Evolutionary conservation across 2,888 invertebrate genomes (phyloP), one percentile per base, ranked within the genome.

Genomic region (Hoplodrina blanda): DNA sequence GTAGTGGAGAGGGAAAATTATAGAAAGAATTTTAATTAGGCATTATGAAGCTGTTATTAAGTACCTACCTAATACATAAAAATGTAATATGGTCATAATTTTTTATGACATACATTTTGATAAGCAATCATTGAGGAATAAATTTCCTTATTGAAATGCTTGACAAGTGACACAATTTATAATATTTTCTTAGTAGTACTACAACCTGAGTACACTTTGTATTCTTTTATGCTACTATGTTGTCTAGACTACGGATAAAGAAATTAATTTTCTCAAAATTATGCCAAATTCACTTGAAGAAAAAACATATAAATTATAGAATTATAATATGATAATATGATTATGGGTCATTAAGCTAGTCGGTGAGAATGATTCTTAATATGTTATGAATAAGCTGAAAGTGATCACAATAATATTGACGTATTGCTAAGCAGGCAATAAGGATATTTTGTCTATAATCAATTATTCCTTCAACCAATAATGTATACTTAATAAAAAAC

Each of bases 71-170:
- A 46, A 55, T 20, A 73, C 20, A 17, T 74, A 19, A 44, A 64
- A 75, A 46, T 75, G 52, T 52, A 44, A 75, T 46, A 52, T 75
- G 17, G 55, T 50, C 19, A 75, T 56, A 50, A 17, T 70, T 55
- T n/a, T 71, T 50, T 56, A 67, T 67, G 44, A 56, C 13, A 44
- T 33, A 41, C 13, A 44, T 67, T 66, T 67, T 56, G 50, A 25
- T 67, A 56, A 46, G 25, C 44, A 19, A 50, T 67, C 52, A 57
- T 52, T 25, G 37, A 50, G 19, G 19, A 56, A 37, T 55, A 30
- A 63, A 10, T 55, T 11, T 44, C 30, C 33, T 49, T 53, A 54
- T 55, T 37, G 19, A 56, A 64, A 56, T 66, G 8, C 11, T 10
- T 44, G 19, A 66, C 13, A 44, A 19, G 15, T 17, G n/a, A 50